A percentile compares a stretch with the other conserved stretches of the same genome.
These are phyloP conservation scores for Pseudopipra pipra DNA, from an alignment of 2,113 vertebrate genomes.

Conservation along the genomic window DNA sequence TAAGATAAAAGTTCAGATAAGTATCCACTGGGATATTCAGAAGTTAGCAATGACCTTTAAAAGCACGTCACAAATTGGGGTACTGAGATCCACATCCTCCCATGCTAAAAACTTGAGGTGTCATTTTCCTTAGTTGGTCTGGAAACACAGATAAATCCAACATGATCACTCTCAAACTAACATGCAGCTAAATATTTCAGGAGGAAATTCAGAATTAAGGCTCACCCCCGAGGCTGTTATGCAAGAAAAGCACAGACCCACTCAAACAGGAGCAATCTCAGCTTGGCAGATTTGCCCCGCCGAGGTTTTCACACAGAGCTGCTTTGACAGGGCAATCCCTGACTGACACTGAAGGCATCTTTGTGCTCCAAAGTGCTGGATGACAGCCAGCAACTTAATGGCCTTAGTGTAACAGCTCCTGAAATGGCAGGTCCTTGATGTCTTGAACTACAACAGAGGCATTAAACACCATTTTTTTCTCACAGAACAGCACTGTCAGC, in stretches of 20 bases:
- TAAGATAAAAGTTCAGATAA: not conserved
- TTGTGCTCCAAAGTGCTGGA: not conserved
- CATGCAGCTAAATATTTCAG: not conserved
- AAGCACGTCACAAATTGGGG: not conserved
- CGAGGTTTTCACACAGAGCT: not conserved
- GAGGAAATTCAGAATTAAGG: conserved; percentile 15
- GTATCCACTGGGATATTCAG: not conserved
- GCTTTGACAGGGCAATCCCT: not conserved
- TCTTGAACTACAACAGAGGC: not conserved
- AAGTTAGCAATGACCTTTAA: not conserved
- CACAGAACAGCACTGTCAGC: not conserved
- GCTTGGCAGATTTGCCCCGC: not conserved
- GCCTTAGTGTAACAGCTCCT: not conserved
- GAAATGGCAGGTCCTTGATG: not conserved
- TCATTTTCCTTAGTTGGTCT: not conserved
- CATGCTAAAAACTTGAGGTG: not conserved
- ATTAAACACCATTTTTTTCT: not conserved
- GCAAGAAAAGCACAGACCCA: not conserved
- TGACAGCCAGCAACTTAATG: not conserved
- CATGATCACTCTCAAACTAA: not conserved
- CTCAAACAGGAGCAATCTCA: not conserved
- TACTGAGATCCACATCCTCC: not conserved
- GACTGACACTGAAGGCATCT: not conserved
- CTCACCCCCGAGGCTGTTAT: not conserved
- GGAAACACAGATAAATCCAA: not conserved